These are phyloP conservation scores for Vidua macroura DNA, from an alignment of 2,113 vertebrate species.

Conservation along the genomic window DNA sequence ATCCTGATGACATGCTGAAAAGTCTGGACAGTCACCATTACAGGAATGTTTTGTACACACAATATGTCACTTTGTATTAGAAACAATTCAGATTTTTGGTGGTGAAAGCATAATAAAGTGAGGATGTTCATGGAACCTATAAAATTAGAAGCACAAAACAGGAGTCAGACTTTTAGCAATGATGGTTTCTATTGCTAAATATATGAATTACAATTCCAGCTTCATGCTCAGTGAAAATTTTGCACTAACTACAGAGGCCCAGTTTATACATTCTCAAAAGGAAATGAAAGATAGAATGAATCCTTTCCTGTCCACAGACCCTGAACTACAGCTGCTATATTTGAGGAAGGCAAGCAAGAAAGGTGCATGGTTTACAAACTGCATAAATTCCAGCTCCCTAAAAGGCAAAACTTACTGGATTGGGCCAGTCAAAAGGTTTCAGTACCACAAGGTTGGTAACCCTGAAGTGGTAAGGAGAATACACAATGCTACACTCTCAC, in stretches of 20 bases:
- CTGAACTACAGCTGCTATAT: not conserved
- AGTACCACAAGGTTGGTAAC: not conserved
- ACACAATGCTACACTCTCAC: not conserved
- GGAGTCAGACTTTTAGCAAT: not conserved
- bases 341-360: not conserved
- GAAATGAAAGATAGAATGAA: not conserved
- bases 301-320: not conserved
- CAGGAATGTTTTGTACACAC: not conserved
- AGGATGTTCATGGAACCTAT: not conserved
- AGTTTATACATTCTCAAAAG: not conserved
- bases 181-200: not conserved
- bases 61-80: not conserved
- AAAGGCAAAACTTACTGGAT: not conserved
- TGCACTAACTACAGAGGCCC: not conserved
- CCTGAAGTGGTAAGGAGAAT: not conserved
- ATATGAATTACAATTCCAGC: not conserved
- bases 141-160: not conserved
- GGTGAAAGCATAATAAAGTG: not conserved
- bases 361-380: not conserved
- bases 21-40: not conserved
- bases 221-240: not conserved
- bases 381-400: not conserved
- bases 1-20: not conserved
- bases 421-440: not conserved
- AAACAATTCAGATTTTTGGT: not conserved